phyloP scores from a whole-genome alignment of 2,797 vertebrate genomes.

The Gambelia wislizenii region DNA sequence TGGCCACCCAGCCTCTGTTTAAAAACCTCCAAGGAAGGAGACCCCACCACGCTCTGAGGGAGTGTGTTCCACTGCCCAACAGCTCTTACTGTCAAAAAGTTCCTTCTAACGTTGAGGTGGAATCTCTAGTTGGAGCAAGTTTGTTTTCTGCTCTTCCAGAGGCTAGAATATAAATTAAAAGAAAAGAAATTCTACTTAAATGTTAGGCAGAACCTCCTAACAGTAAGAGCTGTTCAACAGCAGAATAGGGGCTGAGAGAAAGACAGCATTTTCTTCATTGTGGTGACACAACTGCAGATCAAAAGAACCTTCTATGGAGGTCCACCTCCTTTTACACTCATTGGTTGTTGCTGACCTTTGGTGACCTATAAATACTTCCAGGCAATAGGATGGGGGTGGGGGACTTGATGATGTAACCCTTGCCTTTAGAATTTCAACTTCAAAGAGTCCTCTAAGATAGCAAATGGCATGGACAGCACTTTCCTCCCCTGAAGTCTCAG shows the following conservation, averaged over 20 bases:
- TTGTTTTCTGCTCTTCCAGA: too few relatives aligned
- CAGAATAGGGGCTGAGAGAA: background rate
- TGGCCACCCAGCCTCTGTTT: too few relatives aligned
- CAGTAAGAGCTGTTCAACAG: too few relatives aligned
- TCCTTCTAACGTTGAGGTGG: too few relatives aligned
- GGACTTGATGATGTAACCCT: background rate
- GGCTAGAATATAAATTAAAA: too few relatives aligned
- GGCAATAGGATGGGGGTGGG: background rate
- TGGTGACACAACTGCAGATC: background rate
- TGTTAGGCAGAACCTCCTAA: too few relatives aligned
- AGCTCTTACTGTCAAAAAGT: too few relatives aligned
- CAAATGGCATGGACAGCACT: background rate
- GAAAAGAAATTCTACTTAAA: too few relatives aligned
- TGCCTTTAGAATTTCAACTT: background rate
- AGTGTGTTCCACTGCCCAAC: too few relatives aligned
- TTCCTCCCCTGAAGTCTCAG: background rate
- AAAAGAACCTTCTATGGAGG: background rate
- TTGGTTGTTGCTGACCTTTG: background rate
- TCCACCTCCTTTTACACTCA: background rate
- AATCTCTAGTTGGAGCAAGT: too few relatives aligned
- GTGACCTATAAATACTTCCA: conserved; percentile 6
- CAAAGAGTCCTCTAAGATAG: background rate
- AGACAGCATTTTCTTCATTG: background rate
- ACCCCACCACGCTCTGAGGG: too few relatives aligned
- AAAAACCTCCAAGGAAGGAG: too few relatives aligned